Percentiles rank a stretch among this genome's conserved stretches.
These are phyloP conservation scores for Uropsilus gracilis DNA, from an alignment of 2,113 vertebrate species.

Conservation along the genomic window DNA sequence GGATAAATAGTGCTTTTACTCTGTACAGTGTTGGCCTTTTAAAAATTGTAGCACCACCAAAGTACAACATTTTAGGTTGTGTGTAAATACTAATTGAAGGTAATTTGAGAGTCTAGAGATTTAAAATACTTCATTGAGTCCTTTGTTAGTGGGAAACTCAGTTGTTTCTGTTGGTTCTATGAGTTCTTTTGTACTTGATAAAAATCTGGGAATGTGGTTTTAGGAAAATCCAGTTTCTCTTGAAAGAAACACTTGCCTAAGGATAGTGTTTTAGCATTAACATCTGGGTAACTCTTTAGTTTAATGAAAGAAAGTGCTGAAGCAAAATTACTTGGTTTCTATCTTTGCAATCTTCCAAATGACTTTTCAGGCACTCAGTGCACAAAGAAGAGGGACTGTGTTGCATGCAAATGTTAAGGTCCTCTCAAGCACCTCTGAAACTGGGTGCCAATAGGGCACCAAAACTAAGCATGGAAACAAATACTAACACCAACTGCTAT, in stretches of 20 bases:
- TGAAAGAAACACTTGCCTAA: constrained; percentile 4
- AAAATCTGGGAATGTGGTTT: neutral
- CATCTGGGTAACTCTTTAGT: neutral
- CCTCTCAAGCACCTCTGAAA: neutral
- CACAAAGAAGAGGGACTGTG: neutral
- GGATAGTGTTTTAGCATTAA: neutral
- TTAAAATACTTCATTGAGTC: neutral
- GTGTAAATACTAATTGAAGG: neutral
- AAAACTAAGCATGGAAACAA: no score
- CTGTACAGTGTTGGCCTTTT: neutral
- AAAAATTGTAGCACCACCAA: neutral
- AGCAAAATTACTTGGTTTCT: neutral
- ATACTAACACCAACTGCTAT: no score
- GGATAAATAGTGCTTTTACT: neutral
- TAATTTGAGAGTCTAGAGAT: neutral
- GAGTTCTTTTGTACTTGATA: neutral
- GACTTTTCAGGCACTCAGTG: neutral
- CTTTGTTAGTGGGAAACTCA: neutral
- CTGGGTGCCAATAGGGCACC: no score
- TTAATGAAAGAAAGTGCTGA: constrained; percentile 8
- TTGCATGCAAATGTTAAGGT: neutral
- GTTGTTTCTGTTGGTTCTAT: neutral
- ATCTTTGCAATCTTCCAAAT: constrained; percentile 16
- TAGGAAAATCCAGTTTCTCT: neutral
- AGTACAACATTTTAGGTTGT: neutral